phyloP scores from a whole-genome alignment of 2,797 vertebrate species.

The Denticeps clupeoides region DNA sequence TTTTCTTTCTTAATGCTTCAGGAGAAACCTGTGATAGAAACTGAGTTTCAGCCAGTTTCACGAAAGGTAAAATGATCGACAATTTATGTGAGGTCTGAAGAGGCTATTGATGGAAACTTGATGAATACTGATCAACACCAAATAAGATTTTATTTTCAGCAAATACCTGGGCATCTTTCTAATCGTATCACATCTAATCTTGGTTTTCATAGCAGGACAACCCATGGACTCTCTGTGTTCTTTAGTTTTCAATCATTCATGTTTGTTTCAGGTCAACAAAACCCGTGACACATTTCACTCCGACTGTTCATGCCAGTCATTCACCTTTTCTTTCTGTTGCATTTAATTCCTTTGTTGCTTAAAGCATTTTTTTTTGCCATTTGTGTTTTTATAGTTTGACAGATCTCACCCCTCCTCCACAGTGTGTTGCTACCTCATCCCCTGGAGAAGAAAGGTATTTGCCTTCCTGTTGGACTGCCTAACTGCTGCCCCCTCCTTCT shows the following conservation, averaged over 20 bases:
- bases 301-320: too few species aligned
- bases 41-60: constrained; percentile 53
- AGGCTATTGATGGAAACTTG: too few species aligned
- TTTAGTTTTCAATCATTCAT: too few species aligned
- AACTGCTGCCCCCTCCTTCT: not conserved
- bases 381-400: constrained; percentile 86
- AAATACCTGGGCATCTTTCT: too few species aligned
- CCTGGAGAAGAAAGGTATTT: constrained; percentile 97
- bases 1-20: constrained; percentile 27
- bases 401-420: constrained; percentile 82
- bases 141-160: too few species aligned
- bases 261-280: too few species aligned
- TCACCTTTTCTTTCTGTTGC: constrained; percentile 8
- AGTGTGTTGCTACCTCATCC: constrained; percentile 95
- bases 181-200: too few species aligned
- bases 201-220: too few species aligned
- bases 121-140: too few species aligned
- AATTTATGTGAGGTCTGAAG: too few species aligned
- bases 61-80: constrained; percentile 53
- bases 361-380: constrained; percentile 43
- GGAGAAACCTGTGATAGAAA: constrained; percentile 47
- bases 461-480: not conserved
- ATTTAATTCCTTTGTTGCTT: constrained; percentile 20
- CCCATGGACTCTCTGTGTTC: too few species aligned
- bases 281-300: too few species aligned